Percentiles rank a stretch among this genome's conserved stretches.
These are phyloP conservation scores for Lepidurus couesii DNA, from an alignment of 1,140 invertebrate genomes.

Conservation along the genomic window DNA sequence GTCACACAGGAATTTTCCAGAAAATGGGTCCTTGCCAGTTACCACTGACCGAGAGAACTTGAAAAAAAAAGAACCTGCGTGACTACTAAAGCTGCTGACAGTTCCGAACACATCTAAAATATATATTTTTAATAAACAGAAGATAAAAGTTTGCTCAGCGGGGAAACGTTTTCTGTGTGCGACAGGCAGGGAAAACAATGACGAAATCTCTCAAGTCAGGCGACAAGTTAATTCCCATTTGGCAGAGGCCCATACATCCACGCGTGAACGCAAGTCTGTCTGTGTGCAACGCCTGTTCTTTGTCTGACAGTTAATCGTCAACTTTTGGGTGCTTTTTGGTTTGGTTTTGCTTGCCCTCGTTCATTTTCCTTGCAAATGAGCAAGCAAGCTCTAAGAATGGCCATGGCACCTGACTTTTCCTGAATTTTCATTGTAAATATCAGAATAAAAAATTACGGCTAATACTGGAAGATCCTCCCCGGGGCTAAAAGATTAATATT, in stretches of 20 bases:
- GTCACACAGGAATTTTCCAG: background rate
- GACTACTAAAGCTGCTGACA: slow-evolving; percentile 6
- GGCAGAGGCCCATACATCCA: background rate
- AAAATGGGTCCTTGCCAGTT: slow-evolving; percentile 7
- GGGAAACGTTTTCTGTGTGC: background rate
- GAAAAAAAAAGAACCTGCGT: slow-evolving; percentile 2
- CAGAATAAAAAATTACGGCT: too few species aligned
- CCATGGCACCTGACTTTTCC: background rate
- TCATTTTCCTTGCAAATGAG: background rate
- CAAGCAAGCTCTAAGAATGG: background rate
- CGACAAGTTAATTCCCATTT: background rate
- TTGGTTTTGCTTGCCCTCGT: background rate
- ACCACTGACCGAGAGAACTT: background rate
- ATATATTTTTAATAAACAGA: background rate
- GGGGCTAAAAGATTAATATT: background rate
- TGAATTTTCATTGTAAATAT: background rate
- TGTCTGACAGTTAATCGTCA: background rate
- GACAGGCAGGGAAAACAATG: slow-evolving; percentile 15
- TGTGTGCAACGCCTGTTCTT: background rate
- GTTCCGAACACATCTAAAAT: background rate
- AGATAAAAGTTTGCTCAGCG: background rate
- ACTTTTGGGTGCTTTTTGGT: background rate
- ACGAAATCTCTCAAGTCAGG: background rate
- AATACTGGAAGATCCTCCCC: background rate
- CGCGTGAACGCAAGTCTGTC: background rate